Evolutionary conservation across 2,797 vertebrate species (phyloP), one percentile per base, ranked within the genome.

Genomic region (Pagetopsis macropterus): DNA sequence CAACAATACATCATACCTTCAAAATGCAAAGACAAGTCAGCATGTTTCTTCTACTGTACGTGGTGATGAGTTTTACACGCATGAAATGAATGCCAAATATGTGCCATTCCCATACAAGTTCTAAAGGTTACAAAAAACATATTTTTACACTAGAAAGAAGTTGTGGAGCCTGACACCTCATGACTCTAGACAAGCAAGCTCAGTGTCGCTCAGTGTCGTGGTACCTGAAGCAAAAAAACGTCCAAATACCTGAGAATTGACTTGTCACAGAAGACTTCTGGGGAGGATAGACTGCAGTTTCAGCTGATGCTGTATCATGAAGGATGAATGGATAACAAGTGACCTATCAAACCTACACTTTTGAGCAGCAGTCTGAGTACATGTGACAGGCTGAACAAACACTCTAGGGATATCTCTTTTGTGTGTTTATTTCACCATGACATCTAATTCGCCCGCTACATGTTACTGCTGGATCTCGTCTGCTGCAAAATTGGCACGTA

Each of bases 241-340:
- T 58, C 60, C 65, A 71, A 66, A 76, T 66, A 76, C 75, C 72
- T 73, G 72, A 62, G 73, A 70, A 71, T 79, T 54, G 54, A 67
- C 72, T 27, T 82, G 86, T 87, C 85, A 79, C 63, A 17, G 75
- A 72, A 82, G 79, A 70, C 72, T 57, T 72, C 50, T 54, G 70
- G 71, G 76, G 69, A 66, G 66, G 65, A 70, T 2, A 51, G 61
- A 59, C 58, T 65, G 51, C 70, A 3, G 72, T 49, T 54, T 78
- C 84, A 72, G 81, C 82, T 68, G 77, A 66, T 72, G 67, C 67
- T 60, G 63, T 74, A 50, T 67, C 50, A 81, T 83, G 75, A 37
- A 75, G 75, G 74, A 79, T 9, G 70, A 79, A 84, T 85, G 85
- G 78, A 75, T 88, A 87, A 87, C 84, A 71, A 79, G 82, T 83